Evolutionary conservation across 2,797 vertebrate species (phyloP).

Genomic region (Malacoraja senta): DNA sequence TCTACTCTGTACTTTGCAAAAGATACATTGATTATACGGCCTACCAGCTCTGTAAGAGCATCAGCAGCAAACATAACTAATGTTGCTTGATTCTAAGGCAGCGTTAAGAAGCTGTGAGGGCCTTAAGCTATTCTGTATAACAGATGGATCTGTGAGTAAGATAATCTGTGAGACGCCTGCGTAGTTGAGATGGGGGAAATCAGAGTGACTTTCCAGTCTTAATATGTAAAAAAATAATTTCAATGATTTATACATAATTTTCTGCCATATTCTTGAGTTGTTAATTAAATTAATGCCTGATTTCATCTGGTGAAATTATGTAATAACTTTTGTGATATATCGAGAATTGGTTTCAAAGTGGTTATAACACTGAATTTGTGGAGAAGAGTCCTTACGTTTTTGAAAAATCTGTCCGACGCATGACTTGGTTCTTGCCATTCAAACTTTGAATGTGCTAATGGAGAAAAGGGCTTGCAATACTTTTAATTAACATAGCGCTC

Average conservation of each 20-base stretch:
- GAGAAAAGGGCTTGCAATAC: neutral
- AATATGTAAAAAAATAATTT: neutral
- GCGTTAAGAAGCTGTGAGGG: neutral
- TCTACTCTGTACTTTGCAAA: conserved; percentile 18
- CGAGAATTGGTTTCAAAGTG: neutral
- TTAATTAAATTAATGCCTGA: neutral
- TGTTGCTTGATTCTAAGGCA: neutral
- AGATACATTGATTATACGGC: neutral
- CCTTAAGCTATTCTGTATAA: conserved; percentile 2
- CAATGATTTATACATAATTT: neutral
- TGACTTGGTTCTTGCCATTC: neutral
- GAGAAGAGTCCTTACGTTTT: neutral
- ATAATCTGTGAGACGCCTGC: conserved; percentile 9
- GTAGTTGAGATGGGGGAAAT: neutral
- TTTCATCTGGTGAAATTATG: neutral
- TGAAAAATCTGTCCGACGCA: neutral
- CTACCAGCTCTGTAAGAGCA: neutral
- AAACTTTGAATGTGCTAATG: neutral
- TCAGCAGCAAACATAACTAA: neutral
- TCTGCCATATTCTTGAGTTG: neutral
- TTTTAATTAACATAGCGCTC: neutral
- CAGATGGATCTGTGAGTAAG: conserved; percentile 20
- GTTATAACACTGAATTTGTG: neutral
- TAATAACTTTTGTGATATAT: neutral
- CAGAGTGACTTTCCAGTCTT: neutral